A percentile compares a stretch with the other conserved stretches of the same genome.
These are phyloP conservation scores for Silurus asotus DNA, from an alignment of 2,113 vertebrate genomes.

Conservation along the genomic window DNA sequence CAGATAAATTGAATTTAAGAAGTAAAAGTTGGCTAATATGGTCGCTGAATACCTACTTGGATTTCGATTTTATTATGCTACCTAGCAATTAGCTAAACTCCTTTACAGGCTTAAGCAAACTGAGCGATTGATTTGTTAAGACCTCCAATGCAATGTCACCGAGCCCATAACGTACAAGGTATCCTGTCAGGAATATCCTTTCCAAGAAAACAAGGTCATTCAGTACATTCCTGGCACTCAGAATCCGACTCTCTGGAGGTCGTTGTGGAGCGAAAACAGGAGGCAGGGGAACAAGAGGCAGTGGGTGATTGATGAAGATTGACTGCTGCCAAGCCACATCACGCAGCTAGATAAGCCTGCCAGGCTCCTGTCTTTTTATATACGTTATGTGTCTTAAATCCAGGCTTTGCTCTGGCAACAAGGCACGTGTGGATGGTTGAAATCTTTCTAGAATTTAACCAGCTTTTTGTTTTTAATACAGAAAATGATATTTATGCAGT, in stretches of 20 bases:
- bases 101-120: background rate
- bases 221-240: background rate
- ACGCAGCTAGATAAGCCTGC: slow-evolving; percentile 28
- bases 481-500: background rate
- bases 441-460: background rate
- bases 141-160: background rate
- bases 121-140: background rate
- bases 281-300: slow-evolving; percentile 42
- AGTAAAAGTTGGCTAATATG: background rate
- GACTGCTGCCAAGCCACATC: slow-evolving; percentile 50
- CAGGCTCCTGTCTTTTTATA: background rate
- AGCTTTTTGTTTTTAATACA: background rate
- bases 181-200: background rate
- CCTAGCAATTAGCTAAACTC: background rate
- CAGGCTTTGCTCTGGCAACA: background rate
- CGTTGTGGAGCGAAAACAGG: background rate
- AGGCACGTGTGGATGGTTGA: background rate
- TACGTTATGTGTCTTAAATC: slow-evolving; percentile 15
- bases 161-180: background rate
- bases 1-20: background rate
- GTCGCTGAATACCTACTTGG: background rate
- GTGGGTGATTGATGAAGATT: slow-evolving; percentile 53
- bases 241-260: background rate
- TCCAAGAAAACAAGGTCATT: background rate
- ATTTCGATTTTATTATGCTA: background rate